Base-by-base conservation (phyloP, 2,888 invertebrate genomes). In the Tethea ocularis region DNA sequence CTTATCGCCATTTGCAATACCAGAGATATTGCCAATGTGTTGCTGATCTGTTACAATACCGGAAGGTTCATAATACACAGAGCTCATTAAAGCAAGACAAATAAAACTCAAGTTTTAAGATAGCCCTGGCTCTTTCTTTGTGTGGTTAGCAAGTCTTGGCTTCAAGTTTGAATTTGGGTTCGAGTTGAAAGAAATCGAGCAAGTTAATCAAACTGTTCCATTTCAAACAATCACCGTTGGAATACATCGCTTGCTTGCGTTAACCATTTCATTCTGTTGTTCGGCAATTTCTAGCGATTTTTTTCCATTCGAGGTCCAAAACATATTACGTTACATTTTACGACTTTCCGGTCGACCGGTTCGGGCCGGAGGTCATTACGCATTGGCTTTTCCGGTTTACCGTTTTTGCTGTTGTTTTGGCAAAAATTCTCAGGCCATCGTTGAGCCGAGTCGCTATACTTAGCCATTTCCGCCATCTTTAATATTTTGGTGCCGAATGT, bases 251-350 rank as follows among this genome's bases (percentile, higher is more conserved):
- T 29, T 41, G 41, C 17, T 41, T n/a, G 20, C 46, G 46, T 20
- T 46, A 41, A 20, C 46, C 20, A 53, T 17, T 29, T 29, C 10
- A 29, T 17, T 53, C 52, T 23, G 33, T 24, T 54, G 54, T 54
- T 33, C 20, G 46, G 54, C 33, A 33, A 36, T 54, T 54, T 54
- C 3, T n/a, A 20, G 22, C 33, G 20, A 53, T 54, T 54, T 36
- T 51, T 54, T 54, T 46, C 46, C 54, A 33, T 33, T 33, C 54
- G 20, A 13, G 33, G 54, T 33, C 54, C 54, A 61, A 59, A 67
- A 62, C 68, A 72, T 72, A 71, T 72, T 75, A 71, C 68, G 73
- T 69, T 63, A 72, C 73, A 66, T 70, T 75, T 75, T 73, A 77
- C 68, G 68, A 59, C 67, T 65, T 71, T 75, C 77, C 80, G 74